A percentile compares a stretch with the other conserved stretches of the same genome.
Evolutionary conservation across 2,797 vertebrate genomes (phyloP).

Genomic region (Neosilurus mollespiculum): DNA sequence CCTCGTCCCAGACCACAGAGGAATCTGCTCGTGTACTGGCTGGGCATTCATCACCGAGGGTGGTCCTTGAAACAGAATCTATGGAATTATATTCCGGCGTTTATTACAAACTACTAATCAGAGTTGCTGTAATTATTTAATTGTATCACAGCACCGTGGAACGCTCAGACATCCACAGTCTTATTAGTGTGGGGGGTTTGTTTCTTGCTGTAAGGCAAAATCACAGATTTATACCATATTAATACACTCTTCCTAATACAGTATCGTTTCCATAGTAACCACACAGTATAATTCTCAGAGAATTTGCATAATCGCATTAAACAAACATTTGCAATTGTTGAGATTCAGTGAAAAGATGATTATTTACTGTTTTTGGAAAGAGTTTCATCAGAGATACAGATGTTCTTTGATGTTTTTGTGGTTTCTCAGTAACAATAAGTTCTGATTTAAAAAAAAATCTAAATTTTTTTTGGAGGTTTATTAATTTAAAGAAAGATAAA

Average conservation of each 20-base stretch:
- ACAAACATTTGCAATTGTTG: not conserved
- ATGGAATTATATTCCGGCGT: no score
- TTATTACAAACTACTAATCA: not conserved
- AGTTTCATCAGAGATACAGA: not conserved
- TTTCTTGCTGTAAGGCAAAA: not conserved
- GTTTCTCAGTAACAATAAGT: not conserved
- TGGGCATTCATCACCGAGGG: not conserved
- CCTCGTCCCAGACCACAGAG: constrained; percentile 34
- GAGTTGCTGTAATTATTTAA: not conserved
- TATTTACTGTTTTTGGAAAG: not conserved
- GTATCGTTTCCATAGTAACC: not conserved
- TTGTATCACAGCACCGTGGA: not conserved
- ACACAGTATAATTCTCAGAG: no score
- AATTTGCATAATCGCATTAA: not conserved
- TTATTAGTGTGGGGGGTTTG: no score
- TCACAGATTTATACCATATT: not conserved
- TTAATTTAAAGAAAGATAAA: not conserved
- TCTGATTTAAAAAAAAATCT: no score
- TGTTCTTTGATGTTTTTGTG: not conserved
- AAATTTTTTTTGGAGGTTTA: not conserved
- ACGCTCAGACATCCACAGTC: no score
- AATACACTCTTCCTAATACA: not conserved
- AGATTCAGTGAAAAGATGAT: not conserved
- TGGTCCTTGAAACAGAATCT: not conserved
- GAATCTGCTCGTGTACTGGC: not conserved